Evolutionary conservation across 2,113 vertebrate species (phyloP).

Genomic region (Alectura lathami): DNA sequence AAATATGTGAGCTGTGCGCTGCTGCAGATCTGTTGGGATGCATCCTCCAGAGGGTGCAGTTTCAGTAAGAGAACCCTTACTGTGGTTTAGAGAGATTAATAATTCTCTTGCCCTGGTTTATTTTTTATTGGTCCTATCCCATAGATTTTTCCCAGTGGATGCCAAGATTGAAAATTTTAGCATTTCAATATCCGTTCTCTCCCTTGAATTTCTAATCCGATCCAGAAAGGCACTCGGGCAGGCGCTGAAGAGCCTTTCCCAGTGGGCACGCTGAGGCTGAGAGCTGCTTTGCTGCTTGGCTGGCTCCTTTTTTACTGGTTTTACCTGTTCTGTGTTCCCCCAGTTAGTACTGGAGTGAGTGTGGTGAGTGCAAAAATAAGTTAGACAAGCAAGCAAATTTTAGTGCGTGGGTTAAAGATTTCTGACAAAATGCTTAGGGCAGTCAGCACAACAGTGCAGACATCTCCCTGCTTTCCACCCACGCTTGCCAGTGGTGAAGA

Average conservation of each 20-base stretch:
- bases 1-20: background rate
- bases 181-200: background rate
- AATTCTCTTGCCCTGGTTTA: constrained; percentile 30
- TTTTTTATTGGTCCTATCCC: background rate
- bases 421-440: background rate
- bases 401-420: background rate
- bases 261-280: background rate
- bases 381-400: background rate
- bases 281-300: background rate
- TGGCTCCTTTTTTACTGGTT: background rate
- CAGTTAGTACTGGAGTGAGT: background rate
- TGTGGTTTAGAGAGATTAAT: background rate
- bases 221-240: background rate
- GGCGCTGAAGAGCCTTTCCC: background rate
- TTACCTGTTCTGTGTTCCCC: background rate
- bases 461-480: background rate
- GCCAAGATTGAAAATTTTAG: background rate
- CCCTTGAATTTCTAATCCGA: background rate
- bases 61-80: constrained; percentile 14
- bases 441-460: background rate
- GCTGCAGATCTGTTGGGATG: background rate
- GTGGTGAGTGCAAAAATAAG: background rate
- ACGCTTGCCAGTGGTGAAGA: background rate
- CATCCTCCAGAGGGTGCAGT: constrained; percentile 28
- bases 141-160: background rate